Base-by-base conservation (phyloP, 2,888 invertebrate genomes). In the Bedellia somnulentella region DNA sequence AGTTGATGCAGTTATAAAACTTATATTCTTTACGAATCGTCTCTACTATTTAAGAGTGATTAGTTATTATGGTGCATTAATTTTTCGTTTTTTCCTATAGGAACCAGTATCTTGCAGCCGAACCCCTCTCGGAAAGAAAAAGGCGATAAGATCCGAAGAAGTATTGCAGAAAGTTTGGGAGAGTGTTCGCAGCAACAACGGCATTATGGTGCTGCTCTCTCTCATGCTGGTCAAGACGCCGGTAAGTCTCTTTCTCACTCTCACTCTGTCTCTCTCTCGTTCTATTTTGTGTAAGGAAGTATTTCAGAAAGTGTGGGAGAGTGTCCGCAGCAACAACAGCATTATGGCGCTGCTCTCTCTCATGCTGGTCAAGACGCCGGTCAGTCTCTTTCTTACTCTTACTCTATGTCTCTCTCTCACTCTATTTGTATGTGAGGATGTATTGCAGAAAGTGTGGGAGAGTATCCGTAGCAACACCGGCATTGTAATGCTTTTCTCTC, bases 121-220 rank as follows among this genome's bases (percentile, higher is more conserved):
- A n/a, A n/a, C n/a, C n/a, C n/a, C n/a, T n/a, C n/a, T n/a, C n/a
- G n/a, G n/a, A n/a, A 80, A 85, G 70, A 81, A 85, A 52, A 78
- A 80, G 1, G 75, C 83, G 36, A 75, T 61, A 50, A 87, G 75
- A 59, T 83, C 78, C 37, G 94, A 94, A 51, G 95, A 95, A 39
- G 79, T 95, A 3, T 86, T 96, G 37, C 87, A 89, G 53, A 90
- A 88, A 52, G 86, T 98, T 27, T 98, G 98, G 97, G 93, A 94
- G 57, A 89, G 90, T 42, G 89, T 96, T 0, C 77, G 97, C 36
- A 86, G 89, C 1, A 95, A 94, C 57, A 97, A 97, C 57, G 98
- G 97, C 2, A 96, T 99, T 32, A 96, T 98, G 88, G 93, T 89
- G 42, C 52, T 57, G 39, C n/a, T 10, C 32, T 18, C 13, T 16